phyloP scores from a whole-genome alignment of 2,113 vertebrate genomes.

The Limanda limanda region DNA sequence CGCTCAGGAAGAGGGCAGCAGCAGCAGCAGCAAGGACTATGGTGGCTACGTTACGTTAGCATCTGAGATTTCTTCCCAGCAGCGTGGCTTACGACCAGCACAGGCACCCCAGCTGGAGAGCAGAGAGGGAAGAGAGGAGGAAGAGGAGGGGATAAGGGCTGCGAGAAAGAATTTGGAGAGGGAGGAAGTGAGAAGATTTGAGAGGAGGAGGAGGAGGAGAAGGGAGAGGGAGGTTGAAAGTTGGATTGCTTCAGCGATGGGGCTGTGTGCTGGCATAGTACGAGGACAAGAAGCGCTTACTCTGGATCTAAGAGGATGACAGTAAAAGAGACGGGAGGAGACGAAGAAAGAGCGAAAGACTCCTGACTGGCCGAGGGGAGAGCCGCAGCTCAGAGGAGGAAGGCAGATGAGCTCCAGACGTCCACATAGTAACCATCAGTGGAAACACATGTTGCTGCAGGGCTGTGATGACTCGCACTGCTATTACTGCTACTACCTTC shows the following conservation, averaged over 20 bases:
- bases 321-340: slow-evolving; percentile 34
- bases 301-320: slow-evolving; percentile 64
- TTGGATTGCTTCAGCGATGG: slow-evolving; percentile 52
- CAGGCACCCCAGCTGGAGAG: slow-evolving; percentile 48
- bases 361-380: slow-evolving; percentile 14
- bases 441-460: slow-evolving; percentile 72
- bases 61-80: slow-evolving; percentile 56
- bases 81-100: slow-evolving; percentile 41
- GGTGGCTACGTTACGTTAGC: slow-evolving; percentile 61
- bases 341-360: slow-evolving; percentile 38
- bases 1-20: slow-evolving; percentile 68
- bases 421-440: slow-evolving; percentile 35
- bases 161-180: slow-evolving; percentile 35
- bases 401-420: slow-evolving; percentile 43
- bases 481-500: neutral
- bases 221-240: slow-evolving; percentile 66
- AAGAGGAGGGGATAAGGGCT: slow-evolving; percentile 21
- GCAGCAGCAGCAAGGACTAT: slow-evolving; percentile 27
- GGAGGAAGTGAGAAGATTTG: slow-evolving; percentile 34
- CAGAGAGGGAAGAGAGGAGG: slow-evolving; percentile 25
- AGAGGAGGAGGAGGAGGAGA: slow-evolving; percentile 25
- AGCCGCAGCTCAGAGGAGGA: slow-evolving; percentile 14
- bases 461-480: slow-evolving; percentile 48
- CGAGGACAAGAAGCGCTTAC: slow-evolving; percentile 24
- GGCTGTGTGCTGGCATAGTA: slow-evolving; percentile 15